A percentile compares a stretch with the other conserved stretches of the same genome.
These are phyloP conservation scores for Hycleus cichorii DNA, from an alignment of 1,140 invertebrate genomes.

Conservation along the genomic window DNA sequence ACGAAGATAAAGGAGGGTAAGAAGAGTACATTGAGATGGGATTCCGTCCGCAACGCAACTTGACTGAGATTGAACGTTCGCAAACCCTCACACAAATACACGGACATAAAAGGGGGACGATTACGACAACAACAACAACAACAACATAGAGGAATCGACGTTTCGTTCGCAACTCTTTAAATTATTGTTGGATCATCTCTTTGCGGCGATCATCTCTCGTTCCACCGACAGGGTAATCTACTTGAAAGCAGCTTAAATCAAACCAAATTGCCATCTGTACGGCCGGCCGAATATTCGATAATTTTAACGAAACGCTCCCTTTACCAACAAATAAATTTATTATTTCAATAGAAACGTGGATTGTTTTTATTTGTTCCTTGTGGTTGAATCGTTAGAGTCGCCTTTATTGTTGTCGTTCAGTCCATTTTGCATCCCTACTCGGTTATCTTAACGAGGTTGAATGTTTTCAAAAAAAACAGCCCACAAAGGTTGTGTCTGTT, in stretches of 20 bases:
- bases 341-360: too few relatives aligned
- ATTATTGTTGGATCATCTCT: conserved; percentile 21
- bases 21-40: conserved; percentile 8
- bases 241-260: conserved; percentile 15
- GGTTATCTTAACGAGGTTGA: conserved; percentile 21
- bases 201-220: neutral
- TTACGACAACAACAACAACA: conserved; percentile 9
- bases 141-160: too few relatives aligned
- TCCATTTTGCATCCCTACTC: conserved; percentile 23
- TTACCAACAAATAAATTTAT: too few relatives aligned
- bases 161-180: conserved; percentile 17
- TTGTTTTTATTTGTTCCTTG: too few relatives aligned
- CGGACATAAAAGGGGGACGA: conserved; percentile 17
- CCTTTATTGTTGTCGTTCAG: conserved; percentile 12
- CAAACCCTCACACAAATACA: neutral
- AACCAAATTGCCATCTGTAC: neutral
- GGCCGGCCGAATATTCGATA: too few relatives aligned
- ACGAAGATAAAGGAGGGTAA: conserved; percentile 19
- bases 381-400: conserved; percentile 2
- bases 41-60: conserved; percentile 2
- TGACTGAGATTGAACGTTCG: conserved; percentile 20
- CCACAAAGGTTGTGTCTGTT: conserved; percentile 8
- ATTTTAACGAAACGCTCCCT: too few relatives aligned
- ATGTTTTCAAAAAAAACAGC: neutral
- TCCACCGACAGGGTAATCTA: conserved; percentile 4